Base-by-base conservation (phyloP, 2,888 invertebrate species). In the Branchipolynoe longqiensis region DNA sequence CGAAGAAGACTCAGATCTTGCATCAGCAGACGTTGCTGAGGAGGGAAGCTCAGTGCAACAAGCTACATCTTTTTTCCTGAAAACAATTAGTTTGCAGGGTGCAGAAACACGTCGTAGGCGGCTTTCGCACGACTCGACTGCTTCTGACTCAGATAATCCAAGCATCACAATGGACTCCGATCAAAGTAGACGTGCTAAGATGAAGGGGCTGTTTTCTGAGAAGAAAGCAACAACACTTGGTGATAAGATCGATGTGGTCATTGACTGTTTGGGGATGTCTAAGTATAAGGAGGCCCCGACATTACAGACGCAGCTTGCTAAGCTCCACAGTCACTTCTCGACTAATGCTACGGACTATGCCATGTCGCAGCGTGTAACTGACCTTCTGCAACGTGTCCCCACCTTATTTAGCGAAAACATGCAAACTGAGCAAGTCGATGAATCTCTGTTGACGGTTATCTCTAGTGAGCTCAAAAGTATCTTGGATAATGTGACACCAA, bases 251-350 rank as follows among this genome's bases (percentile, higher is more conserved):
- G 78, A 78, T 48, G 48, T 33, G 2, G 28, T 78, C 31, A 4
- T 78, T 14, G 31, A 25, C 28, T 48, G 48, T 33, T 48, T 78
- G 1, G 78, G 78, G 4, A 28, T 78, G 41, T 48, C 48, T 28
- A 25, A 22, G 0, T 14, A 78, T 25, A 12, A 48, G 28, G 78
- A 41, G 31, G 78, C 78, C 1, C 78, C 78, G 1, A 31, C 2
- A 0, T 22, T 78, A n/a, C 78, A 78, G 33, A 78, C 41, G 48
- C 25, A 41, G 28, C 48, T 78, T n/a, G 78, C 41, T 28, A 22
- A 54, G 48, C 33, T 78, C 14, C 78, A 78, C 22, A 41, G 78
- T 14, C 78, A 78, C 54, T 25, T 78, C 28, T 31, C 41, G 48
- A 48, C 48, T 6, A 78, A 78, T 31, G 28, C 14, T 14, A 78